Percentiles rank a stretch among this genome's conserved stretches.
Evolutionary conservation across 2,113 vertebrate species (phyloP).

Genomic region (Argyrosomus japonicus): DNA sequence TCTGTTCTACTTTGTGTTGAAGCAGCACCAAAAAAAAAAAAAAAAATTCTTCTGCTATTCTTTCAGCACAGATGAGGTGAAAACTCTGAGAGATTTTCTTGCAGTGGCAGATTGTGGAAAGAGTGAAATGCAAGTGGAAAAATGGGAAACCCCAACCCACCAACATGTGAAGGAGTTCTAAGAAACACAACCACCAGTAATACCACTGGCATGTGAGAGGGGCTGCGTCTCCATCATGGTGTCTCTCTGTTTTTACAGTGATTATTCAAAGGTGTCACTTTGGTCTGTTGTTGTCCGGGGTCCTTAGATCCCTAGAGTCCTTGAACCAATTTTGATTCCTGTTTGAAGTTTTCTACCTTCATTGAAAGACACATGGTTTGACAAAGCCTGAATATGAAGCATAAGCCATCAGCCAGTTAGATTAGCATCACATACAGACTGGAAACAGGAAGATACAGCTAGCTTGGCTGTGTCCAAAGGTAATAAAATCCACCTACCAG

Average conservation of each 20-base stretch:
- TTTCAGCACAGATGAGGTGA: slow-evolving; percentile 3
- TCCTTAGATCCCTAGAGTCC: too few species aligned
- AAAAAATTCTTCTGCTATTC: not conserved
- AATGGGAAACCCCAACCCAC: slow-evolving; percentile 31
- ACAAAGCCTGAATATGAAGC: too few species aligned
- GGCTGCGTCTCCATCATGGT: not conserved
- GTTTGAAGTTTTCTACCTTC: too few species aligned
- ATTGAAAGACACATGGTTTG: too few species aligned
- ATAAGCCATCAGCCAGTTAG: too few species aligned
- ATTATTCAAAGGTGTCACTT: not conserved
- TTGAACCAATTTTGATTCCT: too few species aligned
- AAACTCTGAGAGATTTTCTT: not conserved
- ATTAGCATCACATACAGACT: too few species aligned
- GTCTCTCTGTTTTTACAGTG: not conserved
- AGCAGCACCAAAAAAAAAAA: not conserved
- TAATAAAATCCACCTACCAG: too few species aligned
- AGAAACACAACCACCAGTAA: slow-evolving; percentile 14
- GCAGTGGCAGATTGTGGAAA: slow-evolving; percentile 29
- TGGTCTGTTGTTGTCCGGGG: not conserved
- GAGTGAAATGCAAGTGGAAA: slow-evolving; percentile 26
- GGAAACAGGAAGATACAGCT: too few species aligned
- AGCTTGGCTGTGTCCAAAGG: too few species aligned
- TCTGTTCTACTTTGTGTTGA: not conserved
- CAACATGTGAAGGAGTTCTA: slow-evolving; percentile 21
- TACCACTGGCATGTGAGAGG: slow-evolving; percentile 20